Conservation (phyloP, 2,888 invertebrate species). For the Drosophila differens region DNA sequence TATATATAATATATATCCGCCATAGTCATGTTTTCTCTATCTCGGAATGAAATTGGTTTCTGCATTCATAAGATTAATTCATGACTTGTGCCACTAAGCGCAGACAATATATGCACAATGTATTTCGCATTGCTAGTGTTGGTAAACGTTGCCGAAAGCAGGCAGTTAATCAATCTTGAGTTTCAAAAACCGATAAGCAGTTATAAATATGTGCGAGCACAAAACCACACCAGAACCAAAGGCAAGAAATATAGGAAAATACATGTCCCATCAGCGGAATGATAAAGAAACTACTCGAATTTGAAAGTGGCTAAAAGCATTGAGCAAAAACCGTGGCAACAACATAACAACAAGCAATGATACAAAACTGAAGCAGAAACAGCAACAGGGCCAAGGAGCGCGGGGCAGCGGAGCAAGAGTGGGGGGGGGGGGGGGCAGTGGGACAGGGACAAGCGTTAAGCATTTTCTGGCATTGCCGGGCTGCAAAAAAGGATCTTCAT, state of each 20-base stretch:
- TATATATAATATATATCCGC: not conserved
- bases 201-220: constrained; percentile 45
- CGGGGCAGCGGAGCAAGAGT: not conserved
- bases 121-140: constrained; percentile 9
- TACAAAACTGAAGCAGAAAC: constrained; percentile 7
- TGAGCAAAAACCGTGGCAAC: constrained; percentile 40
- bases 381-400: constrained; percentile 5
- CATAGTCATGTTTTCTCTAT: not conserved
- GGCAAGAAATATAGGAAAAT: constrained; percentile 20
- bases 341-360: constrained; percentile 22
- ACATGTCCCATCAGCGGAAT: constrained; percentile 31
- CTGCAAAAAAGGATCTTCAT: constrained; percentile 65
- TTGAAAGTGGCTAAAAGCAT: constrained; percentile 40
- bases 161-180: constrained; percentile 45
- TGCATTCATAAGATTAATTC: constrained; percentile 1
- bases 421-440: not conserved
- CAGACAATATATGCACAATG: too few relatives aligned
- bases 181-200: constrained; percentile 43
- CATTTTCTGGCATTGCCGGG: constrained; percentile 27
- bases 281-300: constrained; percentile 27
- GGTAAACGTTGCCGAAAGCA: constrained; percentile 10
- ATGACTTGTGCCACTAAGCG: constrained; percentile 1
- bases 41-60: not conserved
- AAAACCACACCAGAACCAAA: constrained; percentile 11
- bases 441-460: constrained; percentile 33